Conservation (phyloP, 2,113 vertebrate genomes). For the Holacanthus passer region DNA sequence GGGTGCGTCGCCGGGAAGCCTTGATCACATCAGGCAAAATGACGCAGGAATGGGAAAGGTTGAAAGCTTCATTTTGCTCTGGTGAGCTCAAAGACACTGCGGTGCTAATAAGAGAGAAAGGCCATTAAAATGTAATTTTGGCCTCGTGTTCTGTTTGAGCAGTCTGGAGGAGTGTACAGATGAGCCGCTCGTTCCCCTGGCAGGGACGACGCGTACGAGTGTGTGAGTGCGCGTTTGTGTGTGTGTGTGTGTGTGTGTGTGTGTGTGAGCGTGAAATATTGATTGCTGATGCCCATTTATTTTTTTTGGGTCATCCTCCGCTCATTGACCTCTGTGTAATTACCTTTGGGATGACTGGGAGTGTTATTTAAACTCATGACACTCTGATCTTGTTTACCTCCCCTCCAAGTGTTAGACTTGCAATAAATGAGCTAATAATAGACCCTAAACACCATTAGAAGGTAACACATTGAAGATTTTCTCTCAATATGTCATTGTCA, state of each 20-base stretch:
- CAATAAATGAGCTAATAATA: conserved; percentile 65
- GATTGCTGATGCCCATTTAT: conserved; percentile 71
- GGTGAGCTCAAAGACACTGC: conserved; percentile 25
- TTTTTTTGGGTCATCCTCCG: conserved; percentile 63
- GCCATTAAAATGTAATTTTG: conserved; percentile 83
- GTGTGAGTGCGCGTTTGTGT: conserved; percentile 12
- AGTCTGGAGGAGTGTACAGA: conserved; percentile 64
- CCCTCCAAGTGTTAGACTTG: conserved; percentile 47
- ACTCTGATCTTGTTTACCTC: conserved; percentile 69
- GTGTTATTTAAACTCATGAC: conserved; percentile 72
- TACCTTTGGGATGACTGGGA: conserved; percentile 71
- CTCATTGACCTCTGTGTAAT: conserved; percentile 78
- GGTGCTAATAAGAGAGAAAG: conserved; percentile 70
- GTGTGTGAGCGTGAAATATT: conserved; percentile 62
- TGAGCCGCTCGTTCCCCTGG: conserved; percentile 55
- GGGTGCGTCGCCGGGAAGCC: conserved; percentile 17
- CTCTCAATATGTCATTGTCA: conserved; percentile 33
- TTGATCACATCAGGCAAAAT: conserved; percentile 58
- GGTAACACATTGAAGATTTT: conserved; percentile 27
- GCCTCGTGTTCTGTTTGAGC: conserved; percentile 66
- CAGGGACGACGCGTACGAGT: conserved; percentile 28
- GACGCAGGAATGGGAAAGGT: conserved; percentile 55
- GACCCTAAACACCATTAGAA: conserved; percentile 45
- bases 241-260: conserved; percentile 8
- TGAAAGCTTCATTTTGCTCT: conserved; percentile 68